Evolutionary conservation across 37 sponge, comb jelly and placozoan genomes (phyloP), one percentile per base, ranked within the genome.

Genomic region (Theonella swinhoei): DNA sequence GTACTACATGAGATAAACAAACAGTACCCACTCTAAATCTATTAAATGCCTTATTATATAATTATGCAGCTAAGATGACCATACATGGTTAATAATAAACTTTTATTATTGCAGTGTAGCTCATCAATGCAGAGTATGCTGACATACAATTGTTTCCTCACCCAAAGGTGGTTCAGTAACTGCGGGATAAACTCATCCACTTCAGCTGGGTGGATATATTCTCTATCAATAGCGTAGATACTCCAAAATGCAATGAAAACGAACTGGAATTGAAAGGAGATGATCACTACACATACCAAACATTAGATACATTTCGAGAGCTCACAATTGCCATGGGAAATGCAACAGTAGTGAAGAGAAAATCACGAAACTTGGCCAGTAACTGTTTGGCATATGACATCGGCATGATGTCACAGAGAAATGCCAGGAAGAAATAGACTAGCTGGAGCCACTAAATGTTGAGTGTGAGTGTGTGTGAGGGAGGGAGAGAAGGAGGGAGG

Each of bases 401-500:
- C 41, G 95, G 88, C 79, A 90, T 86, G 72, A 94, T 83, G 75
- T 94, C 95, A 3, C 79, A 75, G 42, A 94, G 80, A 82, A 94
- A 94, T 20, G 85, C 87, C 26, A 90, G 75, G 54, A 90, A 90
- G 83, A 85, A 94, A 75, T 88, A 94, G 37, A 61, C 47, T 58
- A 87, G 80, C 69, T 88, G 88, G 4, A 87, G 14, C 88, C 88
- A 90, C 91, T 94, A 70, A 38, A 84, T n/a, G n/a, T n/a, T n/a
- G n/a, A n/a, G n/a, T n/a, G n/a, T n/a, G n/a, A n/a, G n/a, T n/a
- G n/a, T n/a, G n/a, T n/a, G n/a, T n/a, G n/a, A n/a, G n/a, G n/a
- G n/a, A n/a, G n/a, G n/a, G 70, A 72, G 28, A n/a, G 67, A 5
- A 29, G 26, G 34, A n/a, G n/a, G n/a, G n/a, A n/a, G n/a, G n/a